Evolutionary conservation across 2,113 vertebrate genomes (phyloP).

Genomic region (Cheilinus undulatus): DNA sequence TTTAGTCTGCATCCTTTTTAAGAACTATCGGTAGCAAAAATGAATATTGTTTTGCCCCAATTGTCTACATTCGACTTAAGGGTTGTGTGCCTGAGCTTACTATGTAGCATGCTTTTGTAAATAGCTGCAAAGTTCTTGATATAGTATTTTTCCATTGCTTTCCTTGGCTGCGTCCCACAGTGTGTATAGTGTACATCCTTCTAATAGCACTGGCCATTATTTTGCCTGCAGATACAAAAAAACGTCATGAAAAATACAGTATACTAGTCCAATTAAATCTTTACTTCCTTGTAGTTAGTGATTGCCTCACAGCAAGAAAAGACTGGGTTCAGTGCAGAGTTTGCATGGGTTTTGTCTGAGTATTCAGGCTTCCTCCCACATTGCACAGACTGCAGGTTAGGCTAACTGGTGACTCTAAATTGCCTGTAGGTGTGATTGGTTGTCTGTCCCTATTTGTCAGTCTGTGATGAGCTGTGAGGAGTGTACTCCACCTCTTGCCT

Average conservation of each 20-base stretch:
- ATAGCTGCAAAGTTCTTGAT: no score
- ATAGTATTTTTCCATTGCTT: no score
- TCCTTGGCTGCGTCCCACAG: no score
- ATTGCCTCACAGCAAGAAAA: not conserved
- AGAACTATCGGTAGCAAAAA: not conserved
- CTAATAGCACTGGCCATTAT: not conserved
- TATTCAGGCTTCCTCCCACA: not conserved
- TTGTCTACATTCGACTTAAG: no score
- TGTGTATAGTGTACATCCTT: not conserved
- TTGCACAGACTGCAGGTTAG: not conserved
- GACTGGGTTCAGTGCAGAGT: not conserved
- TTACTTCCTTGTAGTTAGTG: not conserved
- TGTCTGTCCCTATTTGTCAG: not conserved
- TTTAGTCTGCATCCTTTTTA: not conserved
- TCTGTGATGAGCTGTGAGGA: no score
- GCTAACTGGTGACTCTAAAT: not conserved
- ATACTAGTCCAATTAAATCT: not conserved
- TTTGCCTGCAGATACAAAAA: not conserved
- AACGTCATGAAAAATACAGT: not conserved
- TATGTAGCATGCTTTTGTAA: no score
- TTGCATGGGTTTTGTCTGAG: not conserved
- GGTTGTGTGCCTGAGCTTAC: no score
- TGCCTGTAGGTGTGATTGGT: not conserved
- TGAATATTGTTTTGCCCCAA: no score
- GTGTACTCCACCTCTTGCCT: no score